A percentile compares a stretch with the other conserved stretches of the same genome.
These are phyloP conservation scores for Branchellion lobata DNA, from an alignment of 2,888 invertebrate genomes.

Conservation along the genomic window DNA sequence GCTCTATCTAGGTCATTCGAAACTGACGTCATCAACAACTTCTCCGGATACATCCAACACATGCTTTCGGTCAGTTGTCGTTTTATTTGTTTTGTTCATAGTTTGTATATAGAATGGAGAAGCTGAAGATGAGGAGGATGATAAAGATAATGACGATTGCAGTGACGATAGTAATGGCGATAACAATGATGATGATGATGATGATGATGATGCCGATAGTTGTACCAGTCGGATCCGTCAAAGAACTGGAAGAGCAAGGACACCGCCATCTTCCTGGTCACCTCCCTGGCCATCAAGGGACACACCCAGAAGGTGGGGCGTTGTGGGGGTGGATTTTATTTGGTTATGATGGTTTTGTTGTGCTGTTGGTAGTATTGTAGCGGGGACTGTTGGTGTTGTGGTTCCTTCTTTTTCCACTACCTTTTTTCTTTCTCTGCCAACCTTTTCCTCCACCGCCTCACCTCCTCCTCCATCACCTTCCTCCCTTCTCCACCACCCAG, in stretches of 20 bases:
- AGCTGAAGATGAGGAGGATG: no score
- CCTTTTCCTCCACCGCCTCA: no score
- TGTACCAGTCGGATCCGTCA: constrained; percentile 74
- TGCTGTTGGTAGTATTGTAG: no score
- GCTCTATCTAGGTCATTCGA: constrained; percentile 76
- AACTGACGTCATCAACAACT: constrained; percentile 61
- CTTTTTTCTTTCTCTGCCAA: no score
- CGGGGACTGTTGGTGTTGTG: no score
- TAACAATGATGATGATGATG: background rate
- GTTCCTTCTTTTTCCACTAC: no score
- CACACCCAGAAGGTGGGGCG: constrained; percentile 57
- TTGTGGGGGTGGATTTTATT: no score
- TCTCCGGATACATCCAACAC: constrained; percentile 60
- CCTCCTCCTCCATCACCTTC: no score
- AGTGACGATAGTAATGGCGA: no score
- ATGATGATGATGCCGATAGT: constrained; percentile 61
- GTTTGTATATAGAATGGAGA: background rate
- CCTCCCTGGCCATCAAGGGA: constrained; percentile 84
- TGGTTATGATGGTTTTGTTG: no score
- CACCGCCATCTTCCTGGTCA: constrained; percentile 91
- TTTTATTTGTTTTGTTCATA: background rate
- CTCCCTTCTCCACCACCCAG: constrained; percentile 50
- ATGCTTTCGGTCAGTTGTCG: constrained; percentile 66
- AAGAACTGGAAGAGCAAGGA: constrained; percentile 90
- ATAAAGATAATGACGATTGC: no score